Evolutionary conservation across 2,113 vertebrate species (phyloP).

Genomic region (Sprattus sprattus): DNA sequence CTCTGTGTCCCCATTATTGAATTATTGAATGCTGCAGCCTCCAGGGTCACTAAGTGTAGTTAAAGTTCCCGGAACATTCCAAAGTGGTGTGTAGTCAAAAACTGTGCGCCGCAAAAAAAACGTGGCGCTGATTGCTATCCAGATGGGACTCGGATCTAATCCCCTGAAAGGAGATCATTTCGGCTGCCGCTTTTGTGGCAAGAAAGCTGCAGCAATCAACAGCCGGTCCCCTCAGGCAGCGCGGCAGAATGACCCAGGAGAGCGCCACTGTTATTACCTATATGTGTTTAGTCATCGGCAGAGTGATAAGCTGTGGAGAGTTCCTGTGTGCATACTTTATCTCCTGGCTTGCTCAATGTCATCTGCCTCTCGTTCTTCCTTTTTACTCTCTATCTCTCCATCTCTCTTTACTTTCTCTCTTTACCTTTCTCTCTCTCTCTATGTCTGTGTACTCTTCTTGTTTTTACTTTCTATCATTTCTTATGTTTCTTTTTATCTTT

Average conservation of each 20-base stretch:
- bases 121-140: neutral
- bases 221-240: neutral
- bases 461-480: neutral
- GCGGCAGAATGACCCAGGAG: neutral
- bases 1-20: neutral
- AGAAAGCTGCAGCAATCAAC: neutral
- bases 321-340: neutral
- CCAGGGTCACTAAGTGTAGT: neutral
- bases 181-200: neutral
- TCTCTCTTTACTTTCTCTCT: conserved; percentile 27
- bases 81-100: neutral
- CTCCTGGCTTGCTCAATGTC: neutral
- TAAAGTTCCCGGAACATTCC: neutral
- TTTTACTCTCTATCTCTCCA: neutral
- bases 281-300: neutral
- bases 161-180: conserved; percentile 13
- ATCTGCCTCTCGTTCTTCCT: neutral
- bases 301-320: neutral
- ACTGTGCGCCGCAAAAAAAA: neutral
- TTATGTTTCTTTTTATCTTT: neutral
- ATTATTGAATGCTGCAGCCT: neutral
- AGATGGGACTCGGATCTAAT: neutral
- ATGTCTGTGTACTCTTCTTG: neutral
- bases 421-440: neutral
- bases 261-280: neutral